Conservation (phyloP, 2,797 vertebrate genomes). For the Meda fulgida region DNA sequence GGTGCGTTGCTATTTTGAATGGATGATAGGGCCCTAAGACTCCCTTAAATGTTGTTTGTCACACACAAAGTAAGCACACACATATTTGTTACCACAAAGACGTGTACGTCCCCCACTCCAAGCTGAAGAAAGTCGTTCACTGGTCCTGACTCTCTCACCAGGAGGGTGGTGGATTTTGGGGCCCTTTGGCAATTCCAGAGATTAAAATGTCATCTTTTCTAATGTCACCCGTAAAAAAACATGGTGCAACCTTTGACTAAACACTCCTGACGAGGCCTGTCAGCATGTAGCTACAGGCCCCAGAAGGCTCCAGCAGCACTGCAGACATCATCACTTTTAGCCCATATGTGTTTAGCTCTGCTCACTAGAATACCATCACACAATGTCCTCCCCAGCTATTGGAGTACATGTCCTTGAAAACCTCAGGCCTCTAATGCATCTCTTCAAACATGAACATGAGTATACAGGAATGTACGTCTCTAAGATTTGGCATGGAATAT, state of each 20-base stretch:
- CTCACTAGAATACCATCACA: slow-evolving; percentile 20
- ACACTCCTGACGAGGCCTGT: slow-evolving; percentile 69
- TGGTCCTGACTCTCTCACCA: slow-evolving; percentile 5
- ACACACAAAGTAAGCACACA: neutral
- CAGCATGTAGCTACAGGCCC: slow-evolving; percentile 65
- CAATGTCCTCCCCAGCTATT: neutral
- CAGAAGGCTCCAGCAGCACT: slow-evolving; percentile 62
- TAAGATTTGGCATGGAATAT: neutral
- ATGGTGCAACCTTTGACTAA: slow-evolving; percentile 78
- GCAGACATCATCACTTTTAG: slow-evolving; percentile 45
- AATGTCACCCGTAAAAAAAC: slow-evolving; percentile 73
- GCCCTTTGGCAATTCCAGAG: slow-evolving; percentile 67
- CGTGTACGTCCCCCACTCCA: neutral
- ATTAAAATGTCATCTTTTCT: slow-evolving; percentile 78
- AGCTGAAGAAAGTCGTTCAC: neutral
- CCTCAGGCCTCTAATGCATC: neutral
- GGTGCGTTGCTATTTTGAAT: too few relatives aligned
- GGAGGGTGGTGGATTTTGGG: neutral
- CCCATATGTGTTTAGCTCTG: slow-evolving; percentile 24
- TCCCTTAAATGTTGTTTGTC: neutral
- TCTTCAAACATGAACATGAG: neutral
- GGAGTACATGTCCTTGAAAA: slow-evolving; percentile 15
- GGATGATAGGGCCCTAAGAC: neutral
- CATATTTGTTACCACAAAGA: neutral
- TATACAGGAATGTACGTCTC: neutral